Conservation (phyloP, 2,888 invertebrate species). For the Orthosia incerta region DNA sequence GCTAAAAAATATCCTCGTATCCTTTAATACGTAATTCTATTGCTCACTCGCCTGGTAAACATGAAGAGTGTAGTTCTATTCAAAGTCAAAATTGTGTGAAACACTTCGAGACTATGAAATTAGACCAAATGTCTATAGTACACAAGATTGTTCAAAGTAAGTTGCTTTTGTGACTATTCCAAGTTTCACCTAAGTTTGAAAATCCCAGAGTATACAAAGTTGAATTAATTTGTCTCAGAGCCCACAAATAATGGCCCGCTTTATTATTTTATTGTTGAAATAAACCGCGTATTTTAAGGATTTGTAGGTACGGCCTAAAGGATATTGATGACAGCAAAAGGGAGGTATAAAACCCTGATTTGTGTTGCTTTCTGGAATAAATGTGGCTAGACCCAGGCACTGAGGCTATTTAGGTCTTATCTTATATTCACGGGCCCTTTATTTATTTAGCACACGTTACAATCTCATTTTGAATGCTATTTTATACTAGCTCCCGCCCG, state of each 20-base stretch:
- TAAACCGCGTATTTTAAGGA: too few relatives aligned
- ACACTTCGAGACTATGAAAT: constrained; percentile 7
- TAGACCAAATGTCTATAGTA: constrained; percentile 9
- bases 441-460: not conserved
- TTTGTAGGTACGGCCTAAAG: too few relatives aligned
- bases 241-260: too few relatives aligned
- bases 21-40: too few relatives aligned
- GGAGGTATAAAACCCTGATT: constrained; percentile 59
- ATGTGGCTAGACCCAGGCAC: constrained; percentile 37
- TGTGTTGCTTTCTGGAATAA: constrained; percentile 46
- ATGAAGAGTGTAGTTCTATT: too few relatives aligned
- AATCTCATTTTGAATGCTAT: not conserved
- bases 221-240: too few relatives aligned
- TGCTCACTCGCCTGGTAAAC: too few relatives aligned
- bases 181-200: too few relatives aligned
- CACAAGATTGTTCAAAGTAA: constrained; percentile 22
- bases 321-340: constrained; percentile 42
- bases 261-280: too few relatives aligned
- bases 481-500: too few relatives aligned
- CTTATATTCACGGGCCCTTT: constrained; percentile 2
- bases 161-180: constrained; percentile 32
- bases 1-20: not conserved
- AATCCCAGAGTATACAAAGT: too few relatives aligned
- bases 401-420: constrained; percentile 31
- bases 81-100: too few relatives aligned